These are phyloP conservation scores for Meloidogyne floridensis DNA, from an alignment of 1,140 invertebrate species.

Conservation along the genomic window DNA sequence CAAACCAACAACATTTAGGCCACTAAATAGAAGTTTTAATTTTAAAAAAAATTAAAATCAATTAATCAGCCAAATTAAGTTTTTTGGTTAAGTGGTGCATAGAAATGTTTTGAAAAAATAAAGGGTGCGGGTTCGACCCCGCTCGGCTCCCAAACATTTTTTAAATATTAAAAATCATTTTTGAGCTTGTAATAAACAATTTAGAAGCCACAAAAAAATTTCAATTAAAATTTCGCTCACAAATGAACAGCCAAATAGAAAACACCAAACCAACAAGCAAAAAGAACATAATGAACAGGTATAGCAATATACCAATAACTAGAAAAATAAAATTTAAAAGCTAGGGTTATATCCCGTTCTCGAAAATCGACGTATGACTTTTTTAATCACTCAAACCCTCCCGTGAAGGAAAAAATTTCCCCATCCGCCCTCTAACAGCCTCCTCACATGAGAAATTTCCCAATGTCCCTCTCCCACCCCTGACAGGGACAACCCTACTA, in stretches of 20 bases:
- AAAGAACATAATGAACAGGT: constrained; percentile 50
- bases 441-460: too few relatives aligned
- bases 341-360: too few relatives aligned
- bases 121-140: not conserved
- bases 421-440: too few relatives aligned
- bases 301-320: constrained; percentile 62
- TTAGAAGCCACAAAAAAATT: not conserved
- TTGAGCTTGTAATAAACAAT: too few relatives aligned
- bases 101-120: not conserved
- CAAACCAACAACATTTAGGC: constrained; percentile 54
- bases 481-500: too few relatives aligned
- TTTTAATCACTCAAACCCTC: too few relatives aligned
- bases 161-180: too few relatives aligned
- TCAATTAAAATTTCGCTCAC: constrained; percentile 15
- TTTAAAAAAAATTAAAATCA: not conserved
- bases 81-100: not conserved
- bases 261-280: constrained; percentile 50
- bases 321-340: not conserved
- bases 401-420: too few relatives aligned
- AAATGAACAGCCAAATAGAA: constrained; percentile 55
- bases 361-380: too few relatives aligned
- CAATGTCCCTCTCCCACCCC: too few relatives aligned
- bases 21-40: constrained; percentile 39
- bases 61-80: not conserved
- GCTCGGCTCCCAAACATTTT: too few relatives aligned